Percentiles rank a stretch among this genome's conserved stretches.
Evolutionary conservation across 2,797 vertebrate genomes (phyloP).

Genomic region (Macroramphosus scolopax): DNA sequence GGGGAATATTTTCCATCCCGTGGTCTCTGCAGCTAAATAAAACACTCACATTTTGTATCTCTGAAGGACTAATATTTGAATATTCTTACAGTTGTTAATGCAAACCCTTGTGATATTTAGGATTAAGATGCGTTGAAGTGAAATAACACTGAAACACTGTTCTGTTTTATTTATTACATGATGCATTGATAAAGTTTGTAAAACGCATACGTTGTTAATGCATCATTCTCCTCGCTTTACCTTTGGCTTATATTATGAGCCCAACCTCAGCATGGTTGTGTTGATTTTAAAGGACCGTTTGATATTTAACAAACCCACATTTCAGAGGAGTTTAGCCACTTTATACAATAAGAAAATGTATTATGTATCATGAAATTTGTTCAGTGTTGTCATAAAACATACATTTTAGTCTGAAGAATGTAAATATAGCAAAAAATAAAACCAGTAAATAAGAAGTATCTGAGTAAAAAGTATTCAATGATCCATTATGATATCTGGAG

Average conservation of each 20-base stretch:
- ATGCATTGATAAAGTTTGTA: too few relatives aligned
- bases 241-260: not conserved
- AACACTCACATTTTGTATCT: conserved; percentile 9
- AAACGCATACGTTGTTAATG: too few relatives aligned
- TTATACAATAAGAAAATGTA: too few relatives aligned
- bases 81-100: conserved; percentile 5
- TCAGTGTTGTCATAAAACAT: too few relatives aligned
- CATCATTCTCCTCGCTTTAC: not conserved
- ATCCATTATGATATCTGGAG: too few relatives aligned
- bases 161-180: too few relatives aligned
- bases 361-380: too few relatives aligned
- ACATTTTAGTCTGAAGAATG: not conserved
- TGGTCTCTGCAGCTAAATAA: conserved; percentile 28
- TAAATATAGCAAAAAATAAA: not conserved
- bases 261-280: not conserved
- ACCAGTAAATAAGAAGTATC: too few relatives aligned
- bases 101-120: not conserved
- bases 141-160: conserved; percentile 5
- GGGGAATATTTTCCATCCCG: conserved; percentile 31
- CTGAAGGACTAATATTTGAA: not conserved
- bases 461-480: too few relatives aligned
- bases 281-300: too few relatives aligned
- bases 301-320: too few relatives aligned
- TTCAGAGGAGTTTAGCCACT: too few relatives aligned
- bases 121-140: conserved; percentile 9